Conservation (phyloP, 2,888 invertebrate species). For the Lomographa bimaculata region DNA sequence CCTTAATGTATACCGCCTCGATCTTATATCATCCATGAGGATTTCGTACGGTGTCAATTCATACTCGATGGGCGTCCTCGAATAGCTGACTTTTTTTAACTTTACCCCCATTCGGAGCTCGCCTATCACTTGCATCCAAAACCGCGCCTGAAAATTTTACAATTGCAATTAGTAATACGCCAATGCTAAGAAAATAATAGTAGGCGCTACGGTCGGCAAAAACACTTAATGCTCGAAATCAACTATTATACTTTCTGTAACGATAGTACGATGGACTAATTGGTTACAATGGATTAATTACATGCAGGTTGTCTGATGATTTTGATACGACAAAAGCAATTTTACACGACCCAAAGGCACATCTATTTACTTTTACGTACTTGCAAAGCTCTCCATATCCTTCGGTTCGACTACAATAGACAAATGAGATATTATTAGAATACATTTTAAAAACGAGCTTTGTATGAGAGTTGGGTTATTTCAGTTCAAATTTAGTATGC, state of each 20-base stretch:
- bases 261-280: neutral
- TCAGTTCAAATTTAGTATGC: too few relatives aligned
- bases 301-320: too few relatives aligned
- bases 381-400: conserved; percentile 91
- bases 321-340: conserved; percentile 20
- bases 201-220: conserved; percentile 15
- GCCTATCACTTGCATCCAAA: conserved; percentile 98
- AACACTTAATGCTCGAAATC: neutral
- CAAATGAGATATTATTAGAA: conserved; percentile 46
- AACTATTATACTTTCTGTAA: neutral
- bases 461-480: too few relatives aligned
- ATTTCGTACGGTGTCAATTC: conserved; percentile 98
- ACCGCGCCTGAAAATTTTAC: conserved; percentile 88
- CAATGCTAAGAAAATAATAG: conserved; percentile 46
- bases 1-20: conserved; percentile 93
- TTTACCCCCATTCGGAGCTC: conserved; percentile 96
- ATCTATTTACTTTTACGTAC: conserved; percentile 80
- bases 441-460: conserved; percentile 1
- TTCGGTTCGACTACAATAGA: conserved; percentile 86
- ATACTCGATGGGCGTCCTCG: conserved; percentile 92
- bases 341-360: conserved; percentile 11
- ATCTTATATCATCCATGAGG: conserved; percentile 97
- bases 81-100: conserved; percentile 92
- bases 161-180: conserved; percentile 24
- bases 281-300: neutral